Base-by-base conservation (phyloP, 1,140 invertebrate species). In the Hesperophylax magnus region DNA sequence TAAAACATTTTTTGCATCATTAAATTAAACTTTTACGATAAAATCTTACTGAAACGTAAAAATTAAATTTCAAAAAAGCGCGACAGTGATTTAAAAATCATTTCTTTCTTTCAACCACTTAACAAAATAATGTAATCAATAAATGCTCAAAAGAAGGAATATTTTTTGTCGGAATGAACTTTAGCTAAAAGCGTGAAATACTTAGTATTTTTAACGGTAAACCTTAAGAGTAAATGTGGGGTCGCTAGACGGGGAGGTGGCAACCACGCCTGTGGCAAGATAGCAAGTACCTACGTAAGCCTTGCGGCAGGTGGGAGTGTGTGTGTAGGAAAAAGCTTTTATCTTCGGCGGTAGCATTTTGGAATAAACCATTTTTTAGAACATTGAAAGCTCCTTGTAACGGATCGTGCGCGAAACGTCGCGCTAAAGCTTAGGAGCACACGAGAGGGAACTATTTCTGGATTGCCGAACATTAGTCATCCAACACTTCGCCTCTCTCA, bases 291-390 rank as follows among this genome's bases (percentile, higher is more conserved):
- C 34, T 9, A 39, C 3, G 3, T 9, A 6, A 8, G 34, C 1
- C 5, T 14, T 47, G 39, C 39, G 39, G 6, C 39, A 47, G 20
- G 15, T 27, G 24, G 61, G 61, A 22, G 61, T 15, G 61, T 65
- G 24, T 65, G 24, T 65, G 20, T 22, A 65, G 61, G 61, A 65
- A 27, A 65, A 65, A 65, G 61, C 61, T 65, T 65, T 65, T 65
- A 65, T 24, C 61, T 65, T 65, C 61, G 24, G 24, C 22, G 61
- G 61, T 11, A 24, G 18, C 18, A 22, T 65, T 65, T 65, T 65
- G 61, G 61, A 65, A 65, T 65, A 65, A 65, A 65, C 61, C 61
- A 65, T 65, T 65, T 65, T 65, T 65, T 65, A 65, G 7, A 65
- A 65, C 61, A 65, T 65, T 27, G 61, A 31, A 31, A 31, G 24